Evolutionary conservation across 2,888 invertebrate species (phyloP), one percentile per base, ranked within the genome.

Genomic region (Parasteatoda lunata): DNA sequence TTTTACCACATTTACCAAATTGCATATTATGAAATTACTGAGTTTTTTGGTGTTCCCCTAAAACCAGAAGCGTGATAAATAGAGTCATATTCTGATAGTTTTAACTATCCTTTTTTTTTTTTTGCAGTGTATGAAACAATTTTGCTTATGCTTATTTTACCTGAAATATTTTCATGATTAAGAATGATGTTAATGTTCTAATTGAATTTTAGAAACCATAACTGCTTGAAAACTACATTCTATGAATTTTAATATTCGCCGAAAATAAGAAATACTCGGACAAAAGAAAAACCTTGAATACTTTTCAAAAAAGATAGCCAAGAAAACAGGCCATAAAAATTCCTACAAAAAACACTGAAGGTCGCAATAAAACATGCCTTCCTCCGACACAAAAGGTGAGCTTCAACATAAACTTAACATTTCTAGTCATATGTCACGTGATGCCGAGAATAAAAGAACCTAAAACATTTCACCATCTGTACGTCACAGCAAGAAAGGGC

Each of bases 401-500:
- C 48, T 59, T 48, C 11, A 52, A 69, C 81, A 81, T 75, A 81
- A 69, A 81, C 75, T 75, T 75, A 75, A 66, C 75, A 69, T 59
- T 52, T 75, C 54, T 54, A 69, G 51, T 75, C 75, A 81, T 75
- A 81, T 52, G 75, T 69, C 75, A 81, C 75, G 54, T 30, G 66
- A 68, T 47, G 11, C 30, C 7, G 66, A 15, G 6, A 54, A 75
- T 68, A 75, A 81, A 75, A 81, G 75, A 45, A 49, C 70, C 47
- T n/a, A n/a, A 64, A 73, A 64, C 64, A 59, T 78, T 77, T 69
- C 75, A 30, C 59, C 54, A 75, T 75, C 73, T 66, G 68, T 68
- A 51, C 65, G 13, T 48, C 30, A 59, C 54, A 81, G 59, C 3
- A 59, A 69, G 66, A 75, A 75, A 75, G 69, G 75, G 15, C 15